Percentiles rank a stretch among this genome's conserved stretches.
Conservation (phyloP, 2,113 vertebrate species). For the Mesitornis unicolor region DNA sequence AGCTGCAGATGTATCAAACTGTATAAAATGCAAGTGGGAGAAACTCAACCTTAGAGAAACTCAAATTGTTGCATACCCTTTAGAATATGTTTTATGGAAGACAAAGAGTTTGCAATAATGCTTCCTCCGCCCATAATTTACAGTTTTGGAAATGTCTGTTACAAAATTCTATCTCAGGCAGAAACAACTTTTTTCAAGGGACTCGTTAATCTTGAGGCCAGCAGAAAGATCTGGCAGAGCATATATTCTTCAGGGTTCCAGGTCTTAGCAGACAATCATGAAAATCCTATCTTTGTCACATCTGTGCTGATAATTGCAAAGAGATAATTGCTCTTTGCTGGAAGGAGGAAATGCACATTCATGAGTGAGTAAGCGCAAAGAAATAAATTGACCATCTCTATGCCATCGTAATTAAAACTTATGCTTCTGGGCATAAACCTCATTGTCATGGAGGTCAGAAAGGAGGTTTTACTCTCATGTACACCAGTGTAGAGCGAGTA, state of each 20-base stretch:
- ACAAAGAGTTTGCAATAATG: background rate
- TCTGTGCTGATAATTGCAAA: conserved; percentile 58
- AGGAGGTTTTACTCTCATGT: background rate
- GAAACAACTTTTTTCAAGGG: background rate
- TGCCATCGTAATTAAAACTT: conserved; percentile 33
- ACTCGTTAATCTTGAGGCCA: conserved; percentile 16
- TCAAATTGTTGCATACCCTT: background rate
- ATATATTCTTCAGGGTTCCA: background rate
- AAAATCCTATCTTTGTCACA: conserved; percentile 41
- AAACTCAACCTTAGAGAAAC: background rate
- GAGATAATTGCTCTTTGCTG: conserved; percentile 62
- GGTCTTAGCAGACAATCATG: conserved; percentile 26
- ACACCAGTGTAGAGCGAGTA: background rate
- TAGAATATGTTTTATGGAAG: background rate
- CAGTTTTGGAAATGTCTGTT: background rate
- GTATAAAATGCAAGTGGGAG: background rate
- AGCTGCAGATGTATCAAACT: background rate
- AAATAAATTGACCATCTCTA: conserved; percentile 37
- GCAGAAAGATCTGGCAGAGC: background rate
- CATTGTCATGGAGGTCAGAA: background rate
- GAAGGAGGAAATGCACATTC: conserved; percentile 35
- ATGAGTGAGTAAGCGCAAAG: conserved; percentile 2
- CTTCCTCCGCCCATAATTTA: background rate
- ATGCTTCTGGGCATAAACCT: conserved; percentile 28
- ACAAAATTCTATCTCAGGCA: background rate